Base-by-base conservation (phyloP, 2,888 invertebrate genomes). In the Clepsis dumicolana region DNA sequence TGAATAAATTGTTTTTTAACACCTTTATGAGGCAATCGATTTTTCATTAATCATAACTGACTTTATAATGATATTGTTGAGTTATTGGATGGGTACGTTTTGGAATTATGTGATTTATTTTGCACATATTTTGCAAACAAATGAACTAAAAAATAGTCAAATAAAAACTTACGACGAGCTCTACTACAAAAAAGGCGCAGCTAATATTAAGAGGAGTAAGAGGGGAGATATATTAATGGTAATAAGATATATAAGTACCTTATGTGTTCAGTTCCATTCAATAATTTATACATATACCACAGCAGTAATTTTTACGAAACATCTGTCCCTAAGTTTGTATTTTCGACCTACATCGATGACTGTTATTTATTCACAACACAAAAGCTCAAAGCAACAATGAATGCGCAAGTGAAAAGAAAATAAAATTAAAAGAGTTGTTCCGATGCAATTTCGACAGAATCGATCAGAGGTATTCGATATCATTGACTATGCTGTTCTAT, bases 321-420 rank as follows among this genome's bases (percentile, higher is more conserved):
- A 57, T 21, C 67, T 63, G 62, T 67, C 25, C 12, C 44, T 56
- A 25, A 24, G 41, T 64, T 50, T 65, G 35, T 35, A 44, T 59
- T 38, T 54, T 35, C 59, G 85, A 86, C 86, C 87, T 79, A 83
- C 87, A 75, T 78, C 80, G 80, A 81, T 73, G 82, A 77, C 71
- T 59, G 41, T 73, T 74, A 75, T 80, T 83, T 83, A 84, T 83
- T 83, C 86, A 85, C 80, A 83, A 85, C 85, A 83, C 87, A 81
- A 85, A 87, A 79, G 86, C 87, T 84, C 85, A 82, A 86, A 86
- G 83, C 81, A 82, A 80, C 81, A 81, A 73, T 79, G 78, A 77
- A 76, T 77, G 74, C 73, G 64, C 69, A 68, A 75, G 74, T 75
- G 75, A 80, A 79, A 76, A 74, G 81, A 80, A 80, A 81, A 78